Conservation (phyloP, 2,113 vertebrate genomes). For the Tupaia tana region DNA sequence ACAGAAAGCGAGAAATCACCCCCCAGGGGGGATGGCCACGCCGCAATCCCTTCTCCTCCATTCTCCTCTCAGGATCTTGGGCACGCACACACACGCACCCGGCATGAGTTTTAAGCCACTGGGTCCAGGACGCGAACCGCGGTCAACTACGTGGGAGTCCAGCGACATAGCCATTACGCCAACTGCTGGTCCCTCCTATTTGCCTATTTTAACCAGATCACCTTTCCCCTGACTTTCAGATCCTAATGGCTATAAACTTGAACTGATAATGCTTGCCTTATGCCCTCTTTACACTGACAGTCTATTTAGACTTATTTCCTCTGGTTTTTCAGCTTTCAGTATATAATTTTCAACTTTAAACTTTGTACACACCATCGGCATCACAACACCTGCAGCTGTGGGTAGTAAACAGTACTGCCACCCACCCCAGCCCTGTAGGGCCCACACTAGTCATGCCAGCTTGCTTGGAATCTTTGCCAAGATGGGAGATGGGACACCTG, state of each 20-base stretch:
- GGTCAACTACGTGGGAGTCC: too few relatives aligned
- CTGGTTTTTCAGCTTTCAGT: slow-evolving; percentile 35
- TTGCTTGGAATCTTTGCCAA: slow-evolving; percentile 51
- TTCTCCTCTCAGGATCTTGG: too few relatives aligned
- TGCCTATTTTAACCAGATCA: not conserved
- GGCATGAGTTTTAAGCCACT: too few relatives aligned
- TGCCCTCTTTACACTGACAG: not conserved
- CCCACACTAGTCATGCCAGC: not conserved
- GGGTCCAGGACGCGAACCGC: too few relatives aligned
- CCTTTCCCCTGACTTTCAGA: not conserved
- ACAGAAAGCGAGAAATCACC: too few relatives aligned
- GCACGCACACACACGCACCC: too few relatives aligned
- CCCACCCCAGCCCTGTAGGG: not conserved
- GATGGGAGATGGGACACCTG: slow-evolving; percentile 3
- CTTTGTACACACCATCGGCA: not conserved
- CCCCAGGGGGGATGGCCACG: too few relatives aligned
- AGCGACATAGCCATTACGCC: too few relatives aligned
- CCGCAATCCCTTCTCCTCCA: too few relatives aligned
- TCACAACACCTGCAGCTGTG: slow-evolving; percentile 44
- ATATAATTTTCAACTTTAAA: slow-evolving; percentile 19
- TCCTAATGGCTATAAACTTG: not conserved
- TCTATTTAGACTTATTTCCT: not conserved
- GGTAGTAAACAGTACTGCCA: not conserved
- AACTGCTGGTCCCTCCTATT: not conserved
- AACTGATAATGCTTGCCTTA: not conserved